Conservation (phyloP, 2,888 invertebrate species). For the Rotaria sp. region DNA sequence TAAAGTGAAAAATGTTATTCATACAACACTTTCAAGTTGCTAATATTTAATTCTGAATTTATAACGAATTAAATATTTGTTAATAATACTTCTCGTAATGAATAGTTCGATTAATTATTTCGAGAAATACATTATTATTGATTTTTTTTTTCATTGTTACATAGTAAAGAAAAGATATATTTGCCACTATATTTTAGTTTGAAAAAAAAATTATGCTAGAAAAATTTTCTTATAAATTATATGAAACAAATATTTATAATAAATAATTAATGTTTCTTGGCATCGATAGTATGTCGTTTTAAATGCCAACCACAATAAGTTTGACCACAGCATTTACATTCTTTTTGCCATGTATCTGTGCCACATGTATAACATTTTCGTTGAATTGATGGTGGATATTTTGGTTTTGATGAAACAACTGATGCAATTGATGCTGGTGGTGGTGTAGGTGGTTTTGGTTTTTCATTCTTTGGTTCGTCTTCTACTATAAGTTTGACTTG, state of each 20-base stretch:
- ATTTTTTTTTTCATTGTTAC: too few relatives aligned
- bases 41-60: too few relatives aligned
- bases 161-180: too few relatives aligned
- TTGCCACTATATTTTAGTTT: too few relatives aligned
- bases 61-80: too few relatives aligned
- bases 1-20: background rate
- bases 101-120: too few relatives aligned
- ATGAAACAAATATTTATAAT: background rate
- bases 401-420: background rate
- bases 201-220: too few relatives aligned
- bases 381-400: background rate
- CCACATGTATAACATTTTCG: background rate
- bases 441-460: background rate
- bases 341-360: conserved; percentile 5
- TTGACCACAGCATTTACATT: background rate
- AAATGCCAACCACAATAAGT: background rate
- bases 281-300: background rate
- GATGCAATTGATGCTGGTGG: background rate
- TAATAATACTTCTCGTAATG: too few relatives aligned
- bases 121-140: too few relatives aligned
- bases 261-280: background rate
- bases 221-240: background rate
- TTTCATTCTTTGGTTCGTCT: background rate
- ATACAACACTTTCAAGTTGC: too few relatives aligned
- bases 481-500: background rate